Base-by-base conservation (phyloP, 2,797 vertebrate species). In the Sebastes paucispinis region DNA sequence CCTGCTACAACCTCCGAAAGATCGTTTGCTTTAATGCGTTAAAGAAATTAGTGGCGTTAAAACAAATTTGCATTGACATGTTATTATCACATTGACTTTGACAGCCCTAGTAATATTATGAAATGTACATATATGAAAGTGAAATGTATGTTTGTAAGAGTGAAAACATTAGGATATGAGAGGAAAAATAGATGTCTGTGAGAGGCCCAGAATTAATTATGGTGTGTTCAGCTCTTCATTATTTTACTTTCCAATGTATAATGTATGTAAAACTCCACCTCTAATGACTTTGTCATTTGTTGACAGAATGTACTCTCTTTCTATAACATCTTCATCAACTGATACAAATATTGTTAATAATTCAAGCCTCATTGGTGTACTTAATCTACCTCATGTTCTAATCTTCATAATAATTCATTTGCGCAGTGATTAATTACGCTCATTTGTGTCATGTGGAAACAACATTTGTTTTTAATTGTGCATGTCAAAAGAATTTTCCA, bases 401-500 rank as follows among this genome's bases (percentile, higher is more conserved):
- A 92, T 93, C 90, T 86, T 82, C 87, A 90, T 91, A 89, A 90
- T 95, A 92, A 95, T 93, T 94, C 89, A 94, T 94, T 93, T 90
- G 87, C 84, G 91, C 85, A 4, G 77, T 92, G 91, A 92, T 93
- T 92, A 94, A 95, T 94, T 90, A 82, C 76, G 4, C 87, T 89
- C 88, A 84, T 89, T 90, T 89, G 78, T 88, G 91, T 93, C 88
- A 78, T 83, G 89, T 86, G 89, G 87, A 89, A 91, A 89, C 86
- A 89, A 83, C 90, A 89, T 91, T 93, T 91, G 91, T 89, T 93
- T 94, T 93, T 94, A 91, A 94, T 94, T 90, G 91, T 87, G 90
- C 92, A 85, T 89, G 90, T 89, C 91, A 90, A 88, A 92, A 80
- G 83, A 88, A 89, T 90, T 87, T 87, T 91, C 79, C 87, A 88